phyloP scores from a whole-genome alignment of 2,888 invertebrate genomes.

The Sicus ferrugineus region DNA sequence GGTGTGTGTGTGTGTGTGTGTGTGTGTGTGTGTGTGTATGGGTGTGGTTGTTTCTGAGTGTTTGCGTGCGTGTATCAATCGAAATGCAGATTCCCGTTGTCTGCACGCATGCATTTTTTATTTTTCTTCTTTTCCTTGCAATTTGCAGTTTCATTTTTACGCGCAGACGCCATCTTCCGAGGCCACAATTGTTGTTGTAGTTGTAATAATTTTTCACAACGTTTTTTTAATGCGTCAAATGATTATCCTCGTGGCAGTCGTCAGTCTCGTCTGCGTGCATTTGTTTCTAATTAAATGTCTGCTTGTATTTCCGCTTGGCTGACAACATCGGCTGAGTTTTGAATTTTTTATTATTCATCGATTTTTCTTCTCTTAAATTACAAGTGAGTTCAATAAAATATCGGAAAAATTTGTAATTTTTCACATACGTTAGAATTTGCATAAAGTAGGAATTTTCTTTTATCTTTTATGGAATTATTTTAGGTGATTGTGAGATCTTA shows the following conservation, averaged over 20 bases:
- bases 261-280: not conserved
- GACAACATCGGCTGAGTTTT: constrained; percentile 1
- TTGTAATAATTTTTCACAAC: not conserved
- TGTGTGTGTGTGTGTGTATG: no score
- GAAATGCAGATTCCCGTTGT: no score
- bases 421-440: constrained; percentile 45
- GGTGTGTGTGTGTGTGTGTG: no score
- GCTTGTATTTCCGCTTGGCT: constrained; percentile 10
- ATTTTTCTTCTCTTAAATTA: not conserved
- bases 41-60: no score
- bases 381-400: not conserved
- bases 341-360: not conserved
- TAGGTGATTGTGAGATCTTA: no score
- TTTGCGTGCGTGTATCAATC: no score
- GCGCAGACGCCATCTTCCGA: not conserved
- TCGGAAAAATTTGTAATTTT: constrained; percentile 42
- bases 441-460: no score
- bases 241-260: not conserved
- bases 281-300: not conserved
- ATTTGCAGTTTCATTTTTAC: not conserved
- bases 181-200: not conserved
- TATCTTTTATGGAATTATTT: no score
- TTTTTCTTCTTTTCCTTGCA: not conserved
- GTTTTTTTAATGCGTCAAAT: not conserved
- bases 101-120: constrained; percentile 29